A percentile compares a stretch with the other conserved stretches of the same genome.
These are phyloP conservation scores for Neoarius graeffei DNA, from an alignment of 2,113 vertebrate species.

Conservation along the genomic window DNA sequence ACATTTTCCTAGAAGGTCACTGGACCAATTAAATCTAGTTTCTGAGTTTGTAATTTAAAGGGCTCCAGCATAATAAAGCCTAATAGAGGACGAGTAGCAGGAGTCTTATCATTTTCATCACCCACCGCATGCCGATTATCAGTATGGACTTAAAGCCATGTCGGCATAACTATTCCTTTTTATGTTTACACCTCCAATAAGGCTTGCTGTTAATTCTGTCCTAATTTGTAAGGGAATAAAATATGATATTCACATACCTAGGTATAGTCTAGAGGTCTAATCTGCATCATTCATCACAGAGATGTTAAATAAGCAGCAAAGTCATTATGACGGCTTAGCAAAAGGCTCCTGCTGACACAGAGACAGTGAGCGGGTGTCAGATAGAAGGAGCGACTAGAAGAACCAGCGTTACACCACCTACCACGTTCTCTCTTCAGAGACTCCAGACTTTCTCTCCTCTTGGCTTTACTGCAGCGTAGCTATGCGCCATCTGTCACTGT, in stretches of 20 bases:
- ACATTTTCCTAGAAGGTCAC: slow-evolving; percentile 25
- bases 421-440: slow-evolving; percentile 55
- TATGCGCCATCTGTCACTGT: slow-evolving; percentile 59
- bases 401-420: slow-evolving; percentile 47
- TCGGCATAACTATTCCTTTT: neutral
- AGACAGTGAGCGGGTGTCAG: slow-evolving; percentile 49
- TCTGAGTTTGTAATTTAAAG: slow-evolving; percentile 1
- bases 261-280: neutral
- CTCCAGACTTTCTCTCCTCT: slow-evolving; percentile 53
- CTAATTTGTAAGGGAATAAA: neutral
- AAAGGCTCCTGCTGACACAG: slow-evolving; percentile 30
- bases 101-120: neutral
- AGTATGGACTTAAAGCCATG: neutral
- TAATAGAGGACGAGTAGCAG: neutral
- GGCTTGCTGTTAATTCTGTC: neutral
- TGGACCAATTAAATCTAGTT: slow-evolving; percentile 23
- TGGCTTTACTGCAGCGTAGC: slow-evolving; percentile 55
- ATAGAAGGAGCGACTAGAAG: slow-evolving; percentile 35
- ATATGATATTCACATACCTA: neutral
- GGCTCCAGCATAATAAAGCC: neutral
- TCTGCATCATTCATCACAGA: slow-evolving; percentile 15
- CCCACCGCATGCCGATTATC: neutral
- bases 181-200: neutral
- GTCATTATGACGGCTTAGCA: slow-evolving; percentile 20
- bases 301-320: slow-evolving; percentile 2